Evolutionary conservation across 2,888 invertebrate species (phyloP).

Genomic region (Morpho achilles): DNA sequence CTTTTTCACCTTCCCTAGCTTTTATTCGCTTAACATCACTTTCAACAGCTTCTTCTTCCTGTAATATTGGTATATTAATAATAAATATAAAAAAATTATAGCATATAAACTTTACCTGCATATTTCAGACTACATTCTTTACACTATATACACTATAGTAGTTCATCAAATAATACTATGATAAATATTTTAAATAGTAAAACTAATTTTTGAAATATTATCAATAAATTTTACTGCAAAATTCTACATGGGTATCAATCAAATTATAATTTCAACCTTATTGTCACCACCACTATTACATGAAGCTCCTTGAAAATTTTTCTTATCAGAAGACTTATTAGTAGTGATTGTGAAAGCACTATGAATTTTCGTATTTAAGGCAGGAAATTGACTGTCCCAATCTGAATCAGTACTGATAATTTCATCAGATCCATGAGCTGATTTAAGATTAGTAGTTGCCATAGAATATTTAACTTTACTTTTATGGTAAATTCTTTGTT

Average conservation of each 20-base stretch:
- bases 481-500: constrained; percentile 65
- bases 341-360: constrained; percentile 66
- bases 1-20: constrained; percentile 69
- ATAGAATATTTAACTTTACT: constrained; percentile 45
- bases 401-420: constrained; percentile 64
- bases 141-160: too few species aligned
- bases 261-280: constrained; percentile 43
- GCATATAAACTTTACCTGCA: too few species aligned
- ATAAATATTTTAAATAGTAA: too few species aligned
- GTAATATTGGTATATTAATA: constrained; percentile 25
- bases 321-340: constrained; percentile 57
- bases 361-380: constrained; percentile 63
- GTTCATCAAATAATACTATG: too few species aligned
- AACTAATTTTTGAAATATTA: too few species aligned
- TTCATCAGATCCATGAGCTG: constrained; percentile 55
- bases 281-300: constrained; percentile 68
- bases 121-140: too few species aligned
- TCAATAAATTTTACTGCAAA: too few species aligned
- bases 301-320: constrained; percentile 52
- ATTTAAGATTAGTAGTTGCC: constrained; percentile 27
- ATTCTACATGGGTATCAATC: too few species aligned
- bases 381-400: constrained; percentile 70
- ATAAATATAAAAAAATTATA: too few species aligned
- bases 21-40: constrained; percentile 71
- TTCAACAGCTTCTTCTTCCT: constrained; percentile 68